phyloP scores from a whole-genome alignment of 2,888 invertebrate species.

The Cerceris rybyensis region DNA sequence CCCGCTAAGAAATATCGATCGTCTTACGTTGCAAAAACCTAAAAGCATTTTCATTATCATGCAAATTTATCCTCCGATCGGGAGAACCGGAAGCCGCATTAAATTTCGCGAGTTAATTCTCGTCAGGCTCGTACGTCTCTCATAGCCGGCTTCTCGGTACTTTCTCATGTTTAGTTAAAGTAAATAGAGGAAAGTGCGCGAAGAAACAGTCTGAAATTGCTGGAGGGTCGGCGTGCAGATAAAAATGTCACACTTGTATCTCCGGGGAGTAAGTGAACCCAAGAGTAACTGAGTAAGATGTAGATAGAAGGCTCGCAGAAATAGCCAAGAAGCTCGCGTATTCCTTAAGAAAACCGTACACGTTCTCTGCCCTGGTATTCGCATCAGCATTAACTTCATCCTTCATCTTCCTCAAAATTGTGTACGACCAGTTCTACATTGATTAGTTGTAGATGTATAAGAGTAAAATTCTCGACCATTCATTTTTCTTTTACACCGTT shows the following conservation, averaged over 20 bases:
- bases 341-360: constrained; percentile 59
- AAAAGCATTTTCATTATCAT: not conserved
- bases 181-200: constrained; percentile 62
- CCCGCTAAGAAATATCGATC: too few species aligned
- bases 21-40: not conserved
- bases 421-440: constrained; percentile 25
- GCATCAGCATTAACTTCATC: constrained; percentile 55
- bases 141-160: constrained; percentile 28
- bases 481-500: too few species aligned
- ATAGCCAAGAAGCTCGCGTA: constrained; percentile 35
- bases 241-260: constrained; percentile 73
- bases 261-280: constrained; percentile 64
- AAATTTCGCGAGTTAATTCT: constrained; percentile 53
- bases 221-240: constrained; percentile 64
- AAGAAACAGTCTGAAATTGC: constrained; percentile 63
- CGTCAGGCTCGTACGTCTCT: constrained; percentile 39
- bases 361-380: constrained; percentile 54
- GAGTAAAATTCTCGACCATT: not conserved
- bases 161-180: constrained; percentile 65
- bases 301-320: constrained; percentile 62
- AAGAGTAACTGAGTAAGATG: constrained; percentile 62
- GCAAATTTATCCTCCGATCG: not conserved
- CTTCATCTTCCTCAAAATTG: constrained; percentile 44
- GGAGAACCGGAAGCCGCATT: constrained; percentile 3
- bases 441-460: constrained; percentile 23